Conservation (phyloP, 2,797 vertebrate species). For the Champsocephalus gunnari region DNA sequence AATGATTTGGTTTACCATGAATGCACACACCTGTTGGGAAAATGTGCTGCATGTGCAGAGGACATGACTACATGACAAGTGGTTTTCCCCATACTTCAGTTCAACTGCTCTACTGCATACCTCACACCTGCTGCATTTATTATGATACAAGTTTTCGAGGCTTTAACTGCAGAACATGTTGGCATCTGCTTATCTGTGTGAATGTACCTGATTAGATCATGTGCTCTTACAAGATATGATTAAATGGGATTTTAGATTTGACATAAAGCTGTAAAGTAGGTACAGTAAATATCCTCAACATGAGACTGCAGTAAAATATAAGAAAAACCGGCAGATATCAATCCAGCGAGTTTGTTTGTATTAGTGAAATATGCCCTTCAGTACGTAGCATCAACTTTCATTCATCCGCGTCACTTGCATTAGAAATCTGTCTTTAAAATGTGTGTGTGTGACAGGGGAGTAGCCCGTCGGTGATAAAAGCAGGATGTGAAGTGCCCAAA, state of each 20-base stretch:
- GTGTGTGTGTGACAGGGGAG: slow-evolving; percentile 11
- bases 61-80: slow-evolving; percentile 16
- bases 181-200: background rate
- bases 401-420: slow-evolving; percentile 32
- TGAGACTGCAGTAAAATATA: background rate
- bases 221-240: background rate
- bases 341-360: slow-evolving; percentile 7
- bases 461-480: slow-evolving; percentile 12
- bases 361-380: slow-evolving; percentile 14
- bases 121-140: slow-evolving; percentile 14
- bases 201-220: background rate
- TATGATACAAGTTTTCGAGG: slow-evolving; percentile 1
- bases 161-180: background rate
- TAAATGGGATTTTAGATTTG: background rate
- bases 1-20: background rate
- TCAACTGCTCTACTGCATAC: slow-evolving; percentile 10
- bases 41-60: background rate
- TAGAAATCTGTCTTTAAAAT: slow-evolving; percentile 25
- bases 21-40: background rate
- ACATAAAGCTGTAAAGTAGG: background rate
- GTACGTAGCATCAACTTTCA: slow-evolving; percentile 18
- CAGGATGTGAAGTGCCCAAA: slow-evolving; percentile 13
- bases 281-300: background rate
- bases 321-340: background rate
- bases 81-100: slow-evolving; percentile 25